phyloP scores from a whole-genome alignment of 1,140 invertebrate species.

The Dryas iulia region DNA sequence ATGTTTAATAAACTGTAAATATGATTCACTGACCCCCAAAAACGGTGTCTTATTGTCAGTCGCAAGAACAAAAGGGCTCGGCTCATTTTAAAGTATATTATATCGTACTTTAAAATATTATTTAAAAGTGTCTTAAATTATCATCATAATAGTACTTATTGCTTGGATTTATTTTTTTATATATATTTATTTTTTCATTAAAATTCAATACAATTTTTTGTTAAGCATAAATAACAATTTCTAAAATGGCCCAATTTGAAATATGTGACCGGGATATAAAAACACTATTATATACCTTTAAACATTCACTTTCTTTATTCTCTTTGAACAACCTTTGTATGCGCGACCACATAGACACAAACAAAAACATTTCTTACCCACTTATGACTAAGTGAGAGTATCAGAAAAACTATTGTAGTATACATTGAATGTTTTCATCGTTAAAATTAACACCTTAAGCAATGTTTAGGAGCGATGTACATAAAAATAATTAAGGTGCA shows the following conservation, averaged over 20 bases:
- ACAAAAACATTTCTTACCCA: slow-evolving; percentile 43
- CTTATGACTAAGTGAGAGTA: slow-evolving; percentile 25
- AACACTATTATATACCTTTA: slow-evolving; percentile 22
- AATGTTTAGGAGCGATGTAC: neutral
- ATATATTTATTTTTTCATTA: too few relatives aligned
- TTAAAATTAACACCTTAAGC: neutral
- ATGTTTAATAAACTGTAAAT: too few relatives aligned
- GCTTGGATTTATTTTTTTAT: too few relatives aligned
- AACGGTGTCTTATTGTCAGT: too few relatives aligned
- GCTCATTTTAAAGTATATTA: too few relatives aligned
- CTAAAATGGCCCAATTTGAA: neutral
- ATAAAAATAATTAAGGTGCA: neutral
- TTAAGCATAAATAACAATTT: neutral
- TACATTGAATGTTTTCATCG: slow-evolving; percentile 14
- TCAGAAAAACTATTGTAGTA: neutral
- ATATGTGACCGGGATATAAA: slow-evolving; percentile 27
- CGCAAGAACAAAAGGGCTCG: too few relatives aligned
- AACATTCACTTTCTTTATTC: slow-evolving; percentile 59
- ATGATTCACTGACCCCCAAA: too few relatives aligned
- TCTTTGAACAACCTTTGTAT: slow-evolving; percentile 50
- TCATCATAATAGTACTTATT: too few relatives aligned
- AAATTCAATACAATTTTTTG: neutral
- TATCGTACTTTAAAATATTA: too few relatives aligned
- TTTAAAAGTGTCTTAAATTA: too few relatives aligned
- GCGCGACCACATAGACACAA: slow-evolving; percentile 37